Evolutionary conservation across 2,113 vertebrate species (phyloP).

Genomic region (Sus scrofa): T2T-Sscrofa CM000816.6:52811001-52811500

Average conservation of each 20-base stretch:
- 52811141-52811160: no score
- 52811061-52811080: no score
- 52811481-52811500: background rate
- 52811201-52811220: background rate
- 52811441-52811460: background rate
- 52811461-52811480: background rate
- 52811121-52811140: no score
- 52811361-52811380: background rate
- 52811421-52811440: background rate
- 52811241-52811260: background rate
- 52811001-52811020: no score
- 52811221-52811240: background rate
- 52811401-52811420: background rate
- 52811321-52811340: background rate
- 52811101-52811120: no score
- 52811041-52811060: no score
- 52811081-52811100: no score
- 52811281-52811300: background rate
- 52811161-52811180: background rate
- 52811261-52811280: background rate
- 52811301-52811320: background rate
- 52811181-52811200: background rate
- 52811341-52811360: background rate
- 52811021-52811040: no score
- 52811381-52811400: background rate